Percentiles rank a stretch among this genome's conserved stretches.
phyloP scores from a whole-genome alignment of 2,797 vertebrate genomes.

The Enteromius fasciolatus region DNA sequence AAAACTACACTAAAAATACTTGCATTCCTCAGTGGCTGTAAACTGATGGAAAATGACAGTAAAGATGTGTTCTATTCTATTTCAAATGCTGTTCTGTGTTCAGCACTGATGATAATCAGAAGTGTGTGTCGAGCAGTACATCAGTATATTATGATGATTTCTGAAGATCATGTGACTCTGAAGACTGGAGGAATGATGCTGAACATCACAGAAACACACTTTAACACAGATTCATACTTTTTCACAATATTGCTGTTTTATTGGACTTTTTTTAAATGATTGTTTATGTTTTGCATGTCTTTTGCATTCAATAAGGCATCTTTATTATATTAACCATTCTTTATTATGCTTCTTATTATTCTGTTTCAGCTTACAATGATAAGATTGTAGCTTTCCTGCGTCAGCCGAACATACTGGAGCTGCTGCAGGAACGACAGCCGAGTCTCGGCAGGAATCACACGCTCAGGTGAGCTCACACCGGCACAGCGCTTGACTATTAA shows the following conservation, averaged over 20 bases:
- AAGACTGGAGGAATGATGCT: no score
- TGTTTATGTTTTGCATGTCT: no score
- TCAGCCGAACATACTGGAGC: constrained; percentile 95
- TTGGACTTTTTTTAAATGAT: no score
- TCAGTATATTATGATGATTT: background rate
- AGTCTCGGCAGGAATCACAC: constrained; percentile 90
- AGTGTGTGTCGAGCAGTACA: background rate
- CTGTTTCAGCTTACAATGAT: constrained; percentile 90
- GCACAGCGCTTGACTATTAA: no score
- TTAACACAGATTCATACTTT: no score
- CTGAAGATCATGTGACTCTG: background rate
- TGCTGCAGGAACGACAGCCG: constrained; percentile 94
- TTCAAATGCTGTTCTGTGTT: background rate
- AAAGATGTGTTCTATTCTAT: background rate
- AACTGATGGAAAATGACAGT: background rate
- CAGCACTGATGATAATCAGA: background rate
- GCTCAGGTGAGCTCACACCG: constrained; percentile 85
- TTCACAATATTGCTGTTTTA: no score
- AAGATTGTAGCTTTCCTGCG: constrained; percentile 98
- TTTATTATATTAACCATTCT: no score
- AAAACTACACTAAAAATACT: background rate
- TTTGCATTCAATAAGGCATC: no score
- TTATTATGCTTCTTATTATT: constrained; percentile 11
- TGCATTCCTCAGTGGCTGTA: background rate
- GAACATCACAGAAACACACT: no score